These are phyloP conservation scores for Platichthys stellatus DNA, from an alignment of 2,113 vertebrate genomes.

Conservation along the genomic window DNA sequence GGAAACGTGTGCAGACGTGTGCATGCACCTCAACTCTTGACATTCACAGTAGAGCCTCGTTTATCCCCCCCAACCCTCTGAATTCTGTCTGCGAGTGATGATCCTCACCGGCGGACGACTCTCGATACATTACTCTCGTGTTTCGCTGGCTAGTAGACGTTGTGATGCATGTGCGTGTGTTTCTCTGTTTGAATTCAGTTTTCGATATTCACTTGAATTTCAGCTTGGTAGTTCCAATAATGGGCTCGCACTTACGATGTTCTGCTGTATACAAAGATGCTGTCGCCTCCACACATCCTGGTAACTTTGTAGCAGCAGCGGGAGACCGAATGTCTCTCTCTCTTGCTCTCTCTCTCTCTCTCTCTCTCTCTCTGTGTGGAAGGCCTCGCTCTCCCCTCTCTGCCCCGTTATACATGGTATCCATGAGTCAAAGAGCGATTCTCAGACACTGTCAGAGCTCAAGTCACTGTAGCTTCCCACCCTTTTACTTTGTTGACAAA, in stretches of 20 bases:
- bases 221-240: slow-evolving; percentile 3
- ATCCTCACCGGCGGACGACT: too few species aligned
- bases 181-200: slow-evolving; percentile 22
- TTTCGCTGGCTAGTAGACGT: slow-evolving; percentile 20
- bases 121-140: background rate
- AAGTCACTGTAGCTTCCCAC: slow-evolving; percentile 19
- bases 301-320: slow-evolving; percentile 32
- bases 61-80: slow-evolving; percentile 8
- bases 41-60: slow-evolving; percentile 25
- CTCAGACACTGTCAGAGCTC: slow-evolving; percentile 35
- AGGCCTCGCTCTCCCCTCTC: slow-evolving; percentile 41
- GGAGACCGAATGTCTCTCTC: background rate
- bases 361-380: too few species aligned
- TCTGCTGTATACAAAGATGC: slow-evolving; percentile 48
- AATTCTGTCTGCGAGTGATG: background rate
- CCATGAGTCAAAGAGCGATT: slow-evolving; percentile 76
- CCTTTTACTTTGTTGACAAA: background rate
- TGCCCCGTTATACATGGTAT: slow-evolving; percentile 87
- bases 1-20: slow-evolving; percentile 11
- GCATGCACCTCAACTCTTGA: slow-evolving; percentile 34
- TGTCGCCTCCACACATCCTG: slow-evolving; percentile 24
- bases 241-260: slow-evolving; percentile 34
- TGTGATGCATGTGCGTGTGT: slow-evolving; percentile 23
- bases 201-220: background rate
- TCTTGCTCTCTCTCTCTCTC: too few species aligned